phyloP scores from a whole-genome alignment of 2,888 invertebrate genomes.

The Hirtodrosophila duncani region DNA sequence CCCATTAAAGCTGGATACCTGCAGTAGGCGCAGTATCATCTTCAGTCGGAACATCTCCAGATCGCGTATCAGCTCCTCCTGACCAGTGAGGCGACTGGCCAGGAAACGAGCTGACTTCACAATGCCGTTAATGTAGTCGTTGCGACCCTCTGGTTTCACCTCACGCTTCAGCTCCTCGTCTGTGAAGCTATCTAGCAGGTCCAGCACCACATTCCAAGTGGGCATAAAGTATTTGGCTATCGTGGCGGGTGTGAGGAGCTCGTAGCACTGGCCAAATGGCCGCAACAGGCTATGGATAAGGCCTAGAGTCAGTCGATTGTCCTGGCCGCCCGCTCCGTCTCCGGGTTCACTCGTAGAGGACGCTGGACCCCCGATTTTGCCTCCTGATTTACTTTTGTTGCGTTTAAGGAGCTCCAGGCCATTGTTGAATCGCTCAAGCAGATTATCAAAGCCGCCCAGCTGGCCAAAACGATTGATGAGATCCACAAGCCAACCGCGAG shows the following conservation, averaged over 20 bases:
- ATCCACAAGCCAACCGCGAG: constrained; percentile 97
- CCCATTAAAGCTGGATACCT: constrained; percentile 98
- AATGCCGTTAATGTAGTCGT: constrained; percentile 96
- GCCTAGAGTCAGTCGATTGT: constrained; percentile 82
- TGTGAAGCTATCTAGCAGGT: constrained; percentile 92
- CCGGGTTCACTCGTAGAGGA: constrained; percentile 35
- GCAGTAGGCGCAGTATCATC: constrained; percentile 94
- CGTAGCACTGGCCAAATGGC: constrained; percentile 95
- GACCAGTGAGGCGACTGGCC: constrained; percentile 89
- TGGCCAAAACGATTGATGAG: constrained; percentile 96
- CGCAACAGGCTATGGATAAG: constrained; percentile 89
- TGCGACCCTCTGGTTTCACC: constrained; percentile 95
- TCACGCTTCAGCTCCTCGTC: constrained; percentile 97
- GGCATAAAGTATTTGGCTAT: constrained; percentile 95
- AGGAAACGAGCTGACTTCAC: constrained; percentile 95
- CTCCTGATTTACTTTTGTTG: constrained; percentile 74
- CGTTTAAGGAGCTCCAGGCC: constrained; percentile 83
- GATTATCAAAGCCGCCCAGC: constrained; percentile 91
- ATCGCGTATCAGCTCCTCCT: constrained; percentile 85
- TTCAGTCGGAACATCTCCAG: constrained; percentile 96
- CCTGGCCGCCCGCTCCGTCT: constrained; percentile 48
- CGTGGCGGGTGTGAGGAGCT: constrained; percentile 92
- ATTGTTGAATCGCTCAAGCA: constrained; percentile 89
- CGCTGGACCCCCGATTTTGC: constrained; percentile 10
- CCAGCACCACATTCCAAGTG: constrained; percentile 93